These are phyloP conservation scores for Xanthia togata DNA, from an alignment of 2,888 invertebrate genomes.

Conservation along the genomic window DNA sequence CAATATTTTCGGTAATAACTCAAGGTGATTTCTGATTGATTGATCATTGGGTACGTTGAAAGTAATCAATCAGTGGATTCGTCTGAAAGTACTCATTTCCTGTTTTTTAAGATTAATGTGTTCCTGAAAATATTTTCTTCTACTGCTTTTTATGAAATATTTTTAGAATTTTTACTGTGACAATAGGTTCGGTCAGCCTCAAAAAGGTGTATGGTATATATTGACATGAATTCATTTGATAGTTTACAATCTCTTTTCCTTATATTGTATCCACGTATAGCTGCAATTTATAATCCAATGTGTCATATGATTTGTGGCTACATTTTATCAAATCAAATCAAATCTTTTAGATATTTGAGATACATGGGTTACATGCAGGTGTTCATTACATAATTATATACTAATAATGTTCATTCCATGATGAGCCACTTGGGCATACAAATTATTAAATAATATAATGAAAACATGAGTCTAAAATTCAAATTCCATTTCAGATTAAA, in stretches of 20 bases:
- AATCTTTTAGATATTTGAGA: too few species aligned
- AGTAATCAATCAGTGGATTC: conserved; percentile 52
- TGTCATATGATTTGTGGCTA: background rate
- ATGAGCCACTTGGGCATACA: too few species aligned
- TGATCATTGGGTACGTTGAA: conserved; percentile 33
- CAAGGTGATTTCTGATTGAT: conserved; percentile 44
- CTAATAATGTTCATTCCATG: too few species aligned
- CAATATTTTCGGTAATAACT: conserved; percentile 52
- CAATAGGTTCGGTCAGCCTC: background rate
- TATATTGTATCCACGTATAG: background rate
- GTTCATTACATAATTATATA: too few species aligned
- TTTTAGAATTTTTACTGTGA: background rate
- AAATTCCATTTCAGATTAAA: too few species aligned
- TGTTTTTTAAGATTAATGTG: conserved; percentile 14
- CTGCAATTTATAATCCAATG: background rate
- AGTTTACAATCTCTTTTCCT: background rate
- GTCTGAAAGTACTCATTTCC: conserved; percentile 11
- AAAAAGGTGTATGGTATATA: background rate
- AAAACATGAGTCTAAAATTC: too few species aligned
- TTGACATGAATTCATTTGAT: background rate
- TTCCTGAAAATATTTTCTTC: background rate
- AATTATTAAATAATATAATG: too few species aligned
- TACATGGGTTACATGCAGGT: too few species aligned
- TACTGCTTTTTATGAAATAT: background rate
- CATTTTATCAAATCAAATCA: too few species aligned